phyloP scores from a whole-genome alignment of 1,140 invertebrate genomes.

The Melitaea cinxia region DNA sequence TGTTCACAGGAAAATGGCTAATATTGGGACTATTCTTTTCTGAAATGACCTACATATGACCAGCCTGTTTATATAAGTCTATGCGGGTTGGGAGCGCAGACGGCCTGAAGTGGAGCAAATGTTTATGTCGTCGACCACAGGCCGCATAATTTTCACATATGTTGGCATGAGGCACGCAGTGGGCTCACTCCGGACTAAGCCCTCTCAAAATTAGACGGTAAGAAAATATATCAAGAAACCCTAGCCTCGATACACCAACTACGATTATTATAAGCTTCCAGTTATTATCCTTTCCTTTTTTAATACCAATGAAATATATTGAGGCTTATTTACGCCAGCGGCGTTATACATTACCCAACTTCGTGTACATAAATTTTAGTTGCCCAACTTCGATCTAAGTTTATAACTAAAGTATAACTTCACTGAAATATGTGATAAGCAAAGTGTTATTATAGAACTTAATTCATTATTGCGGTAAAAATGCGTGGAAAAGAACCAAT shows the following conservation, averaged over 20 bases:
- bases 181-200: conserved; percentile 20
- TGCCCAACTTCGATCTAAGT: conserved; percentile 3
- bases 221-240: conserved; percentile 22
- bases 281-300: not conserved
- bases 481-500: conserved; percentile 27
- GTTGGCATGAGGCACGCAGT: conserved; percentile 32
- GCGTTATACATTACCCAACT: conserved; percentile 2
- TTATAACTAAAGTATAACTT: not conserved
- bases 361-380: conserved; percentile 10
- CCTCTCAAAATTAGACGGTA: conserved; percentile 30
- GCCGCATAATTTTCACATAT: conserved; percentile 65
- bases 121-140: conserved; percentile 41
- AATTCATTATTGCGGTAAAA: not conserved
- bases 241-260: not conserved
- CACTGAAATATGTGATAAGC: not conserved
- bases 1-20: too few species aligned
- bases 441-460: not conserved
- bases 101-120: conserved; percentile 38
- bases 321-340: not conserved
- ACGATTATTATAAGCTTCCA: not conserved
- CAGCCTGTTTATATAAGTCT: not conserved
- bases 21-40: not conserved
- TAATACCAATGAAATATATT: not conserved
- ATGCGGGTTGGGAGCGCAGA: conserved; percentile 5
- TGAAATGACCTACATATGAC: not conserved